phyloP scores from a whole-genome alignment of 2,113 vertebrate genomes.

The Lampris incognitus region DNA sequence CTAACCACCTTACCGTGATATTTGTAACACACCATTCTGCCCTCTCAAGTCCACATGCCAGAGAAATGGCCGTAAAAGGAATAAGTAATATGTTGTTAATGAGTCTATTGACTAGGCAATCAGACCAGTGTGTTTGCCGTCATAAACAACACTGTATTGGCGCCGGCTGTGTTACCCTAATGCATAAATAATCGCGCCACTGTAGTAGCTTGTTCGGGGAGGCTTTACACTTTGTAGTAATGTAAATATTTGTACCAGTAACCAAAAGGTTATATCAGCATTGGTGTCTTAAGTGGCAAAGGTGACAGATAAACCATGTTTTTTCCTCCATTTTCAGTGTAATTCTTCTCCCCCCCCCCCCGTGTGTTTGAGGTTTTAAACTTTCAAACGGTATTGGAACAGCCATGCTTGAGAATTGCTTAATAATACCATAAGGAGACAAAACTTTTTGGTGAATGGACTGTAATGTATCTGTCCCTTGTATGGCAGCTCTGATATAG shows the following conservation, averaged over 20 bases:
- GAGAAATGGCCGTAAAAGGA: slow-evolving; percentile 1
- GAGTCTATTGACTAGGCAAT: background rate
- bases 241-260: background rate
- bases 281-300: background rate
- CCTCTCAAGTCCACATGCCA: background rate
- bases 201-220: background rate
- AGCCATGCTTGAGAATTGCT: too few species aligned
- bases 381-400: too few species aligned
- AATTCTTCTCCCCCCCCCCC: too few species aligned
- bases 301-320: background rate
- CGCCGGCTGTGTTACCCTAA: background rate
- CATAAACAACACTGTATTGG: slow-evolving; percentile 16
- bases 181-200: slow-evolving; percentile 3
- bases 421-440: too few species aligned
- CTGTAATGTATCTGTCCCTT: background rate
- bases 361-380: too few species aligned
- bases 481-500: background rate
- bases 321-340: too few species aligned
- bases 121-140: slow-evolving; percentile 5
- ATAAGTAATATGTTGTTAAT: slow-evolving; percentile 19
- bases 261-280: background rate
- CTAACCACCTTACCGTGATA: background rate
- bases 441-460: too few species aligned
- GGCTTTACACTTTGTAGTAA: background rate
- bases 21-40: background rate